Evolutionary conservation across 2,888 invertebrate genomes (phyloP).

Genomic region (Ptychoptera albimana): DNA sequence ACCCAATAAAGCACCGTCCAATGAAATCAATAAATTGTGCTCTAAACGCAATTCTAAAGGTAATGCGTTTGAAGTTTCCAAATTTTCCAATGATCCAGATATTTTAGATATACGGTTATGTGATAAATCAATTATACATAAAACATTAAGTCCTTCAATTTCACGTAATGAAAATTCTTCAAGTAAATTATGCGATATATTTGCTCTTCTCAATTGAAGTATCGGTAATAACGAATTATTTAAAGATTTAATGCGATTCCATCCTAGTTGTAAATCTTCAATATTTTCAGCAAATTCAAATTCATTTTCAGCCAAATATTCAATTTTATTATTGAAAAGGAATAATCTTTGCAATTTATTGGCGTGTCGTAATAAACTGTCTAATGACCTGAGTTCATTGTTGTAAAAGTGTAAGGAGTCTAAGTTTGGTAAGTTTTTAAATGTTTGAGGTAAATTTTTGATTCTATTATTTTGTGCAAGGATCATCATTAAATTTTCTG

Average conservation of each 20-base stretch:
- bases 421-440: conserved; percentile 49
- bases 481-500: conserved; percentile 44
- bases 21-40: conserved; percentile 50
- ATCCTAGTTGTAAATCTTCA: conserved; percentile 52
- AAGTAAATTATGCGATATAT: conserved; percentile 59
- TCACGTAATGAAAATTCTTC: conserved; percentile 67
- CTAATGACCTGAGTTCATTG: conserved; percentile 53
- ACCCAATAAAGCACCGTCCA: conserved; percentile 62
- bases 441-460: conserved; percentile 50
- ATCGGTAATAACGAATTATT: conserved; percentile 58
- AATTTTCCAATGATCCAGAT: conserved; percentile 51
- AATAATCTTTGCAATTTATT: conserved; percentile 47
- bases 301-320: conserved; percentile 59
- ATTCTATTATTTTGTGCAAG: conserved; percentile 60
- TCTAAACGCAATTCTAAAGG: conserved; percentile 56
- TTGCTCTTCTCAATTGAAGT: conserved; percentile 47
- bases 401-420: conserved; percentile 56
- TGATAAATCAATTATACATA: conserved; percentile 61
- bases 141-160: conserved; percentile 51
- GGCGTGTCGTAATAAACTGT: conserved; percentile 54
- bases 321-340: conserved; percentile 57
- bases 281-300: conserved; percentile 53
- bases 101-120: conserved; percentile 54
- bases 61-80: conserved; percentile 59
- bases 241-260: conserved; percentile 52